Evolutionary conservation across 2,888 invertebrate species (phyloP), one percentile per base, ranked within the genome.

Genomic region (Zelleria hepariella): DNA sequence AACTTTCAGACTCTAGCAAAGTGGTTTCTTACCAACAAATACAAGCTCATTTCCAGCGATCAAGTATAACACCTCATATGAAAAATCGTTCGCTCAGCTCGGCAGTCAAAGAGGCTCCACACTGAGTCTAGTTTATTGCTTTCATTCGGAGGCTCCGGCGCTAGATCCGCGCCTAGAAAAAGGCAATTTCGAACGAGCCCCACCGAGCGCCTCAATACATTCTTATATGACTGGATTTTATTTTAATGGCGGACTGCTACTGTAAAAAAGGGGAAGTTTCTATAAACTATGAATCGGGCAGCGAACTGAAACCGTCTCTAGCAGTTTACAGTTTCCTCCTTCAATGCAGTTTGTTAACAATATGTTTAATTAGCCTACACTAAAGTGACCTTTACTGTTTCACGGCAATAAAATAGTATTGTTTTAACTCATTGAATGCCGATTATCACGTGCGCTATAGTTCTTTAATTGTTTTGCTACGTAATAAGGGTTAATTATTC

Each of bases 91-190:
- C 32, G 32, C 15, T 42, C 32, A 42, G 32, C 32, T 42, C 15
- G n/a, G 20, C 18, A 49, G 49, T 20, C 49, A 49, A 21, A 49
- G 32, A 27, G 18, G 27, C 47, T 56, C 56, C 21, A 23, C n/a
- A 23, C 6, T 7, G 8, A 57, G 23, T 26, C 57, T 57, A 48
- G 24, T 54, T 51, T 53, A 59, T 59, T 59, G 52, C 59, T 25
- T 48, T 59, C 59, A 59, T 59, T 59, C 21, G 23, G n/a, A 49
- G 6, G 47, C 18, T 20, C 27, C 23, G 10, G 25, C 5, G 21
- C 51, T 58, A 15, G 47, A 20, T n/a, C 21, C 27, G 8, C 2
- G 21, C 10, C 23, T 52, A 27, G 52, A 53, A 58, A 58, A 59
- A 59, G 47, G 59, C 54, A 42, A 59, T 54, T 59, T 54, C 24